Conservation (phyloP, 2,888 invertebrate species). For the Mellilla xanthometata region DNA sequence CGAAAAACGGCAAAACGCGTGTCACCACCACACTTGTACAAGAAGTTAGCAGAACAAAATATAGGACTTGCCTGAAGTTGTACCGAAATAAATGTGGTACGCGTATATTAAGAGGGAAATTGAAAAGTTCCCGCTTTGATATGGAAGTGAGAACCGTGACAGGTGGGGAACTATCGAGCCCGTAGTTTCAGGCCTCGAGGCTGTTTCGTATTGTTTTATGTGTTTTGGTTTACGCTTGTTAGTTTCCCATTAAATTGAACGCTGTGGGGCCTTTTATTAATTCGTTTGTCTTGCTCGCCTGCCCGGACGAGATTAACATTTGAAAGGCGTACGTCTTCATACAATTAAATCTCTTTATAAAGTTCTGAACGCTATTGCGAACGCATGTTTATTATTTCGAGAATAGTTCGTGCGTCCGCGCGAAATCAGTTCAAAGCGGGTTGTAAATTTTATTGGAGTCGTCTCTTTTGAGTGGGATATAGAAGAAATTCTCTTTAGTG, state of each 20-base stretch:
- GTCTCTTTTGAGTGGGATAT: slow-evolving; percentile 52
- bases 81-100: slow-evolving; percentile 52
- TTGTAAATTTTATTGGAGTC: slow-evolving; percentile 54
- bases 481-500: slow-evolving; percentile 56
- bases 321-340: slow-evolving; percentile 48
- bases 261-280: slow-evolving; percentile 58
- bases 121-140: slow-evolving; percentile 67
- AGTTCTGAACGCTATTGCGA: slow-evolving; percentile 37
- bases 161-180: slow-evolving; percentile 43
- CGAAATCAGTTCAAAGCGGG: slow-evolving; percentile 62
- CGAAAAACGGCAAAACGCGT: slow-evolving; percentile 57
- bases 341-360: slow-evolving; percentile 47
- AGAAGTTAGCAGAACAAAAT: slow-evolving; percentile 70
- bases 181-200: slow-evolving; percentile 39
- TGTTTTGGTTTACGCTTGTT: slow-evolving; percentile 68
- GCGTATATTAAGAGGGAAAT: slow-evolving; percentile 56
- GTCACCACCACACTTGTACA: slow-evolving; percentile 64
- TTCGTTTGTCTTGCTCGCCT: slow-evolving; percentile 47
- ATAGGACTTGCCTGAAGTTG: slow-evolving; percentile 57
- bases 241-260: slow-evolving; percentile 59
- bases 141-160: slow-evolving; percentile 47
- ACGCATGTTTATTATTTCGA: slow-evolving; percentile 47
- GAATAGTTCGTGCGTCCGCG: slow-evolving; percentile 48
- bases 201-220: slow-evolving; percentile 54
- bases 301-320: slow-evolving; percentile 44